Conservation (phyloP, 2,888 invertebrate genomes). For the Sarcophaga subvicina region DNA sequence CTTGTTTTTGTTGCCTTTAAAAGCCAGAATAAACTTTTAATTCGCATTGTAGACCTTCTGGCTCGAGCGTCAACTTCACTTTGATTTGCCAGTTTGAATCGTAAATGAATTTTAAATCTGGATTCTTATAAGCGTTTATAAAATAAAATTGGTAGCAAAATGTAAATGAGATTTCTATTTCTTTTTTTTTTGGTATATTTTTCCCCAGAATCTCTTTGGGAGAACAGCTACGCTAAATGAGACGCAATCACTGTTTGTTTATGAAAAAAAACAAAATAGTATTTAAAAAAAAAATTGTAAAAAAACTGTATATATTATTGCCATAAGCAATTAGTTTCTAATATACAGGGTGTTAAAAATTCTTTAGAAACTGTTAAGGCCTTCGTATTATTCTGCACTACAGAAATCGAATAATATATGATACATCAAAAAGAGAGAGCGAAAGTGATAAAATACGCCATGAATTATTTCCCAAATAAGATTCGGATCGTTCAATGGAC, state of each 20-base stretch:
- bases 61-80: conserved; percentile 25
- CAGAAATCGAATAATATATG: too few species aligned
- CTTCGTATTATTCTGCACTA: not conserved
- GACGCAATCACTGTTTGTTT: conserved; percentile 14
- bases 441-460: too few species aligned
- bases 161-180: not conserved
- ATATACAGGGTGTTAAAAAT: not conserved
- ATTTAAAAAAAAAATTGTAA: not conserved
- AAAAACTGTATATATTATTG: not conserved
- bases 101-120: conserved; percentile 15
- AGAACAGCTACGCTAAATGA: not conserved
- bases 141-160: too few species aligned
- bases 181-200: not conserved
- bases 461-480: too few species aligned
- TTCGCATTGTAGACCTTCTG: conserved; percentile 50
- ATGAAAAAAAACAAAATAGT: not conserved
- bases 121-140: not conserved
- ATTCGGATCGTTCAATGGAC: too few species aligned
- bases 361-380: not conserved
- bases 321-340: conserved; percentile 13
- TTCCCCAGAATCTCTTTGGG: conserved; percentile 25
- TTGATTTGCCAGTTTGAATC: conserved; percentile 24
- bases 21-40: conserved; percentile 15
- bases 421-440: too few species aligned
- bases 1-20: conserved; percentile 28